Base-by-base conservation (phyloP, 2,113 vertebrate species). In the Vulpes vulpes region DNA sequence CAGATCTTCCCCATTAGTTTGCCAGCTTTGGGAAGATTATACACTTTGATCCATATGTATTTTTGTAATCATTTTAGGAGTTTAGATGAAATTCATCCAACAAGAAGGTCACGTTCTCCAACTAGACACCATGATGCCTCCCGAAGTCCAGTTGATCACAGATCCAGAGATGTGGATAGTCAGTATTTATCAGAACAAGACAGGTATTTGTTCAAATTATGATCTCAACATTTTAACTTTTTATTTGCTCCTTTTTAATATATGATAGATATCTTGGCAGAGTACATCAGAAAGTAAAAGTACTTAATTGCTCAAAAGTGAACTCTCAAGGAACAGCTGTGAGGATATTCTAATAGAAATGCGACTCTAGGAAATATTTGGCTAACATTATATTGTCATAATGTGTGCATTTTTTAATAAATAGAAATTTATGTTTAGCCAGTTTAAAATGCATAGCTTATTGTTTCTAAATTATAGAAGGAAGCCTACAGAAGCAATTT, bases 61-160 rank as follows among this genome's bases (percentile, higher is more conserved):
- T 96, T 98, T 92, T 97, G 59, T 96, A 78, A 88, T 96, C 53
- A 79, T 97, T 98, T 92, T 97, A 99, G 99, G 99, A 99, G 99
- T 98, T 99, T 99, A 98, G 99, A 99, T 99, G 99, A 99, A 99
- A 99, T 99, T 98, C 99, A 99, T 99, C 99, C 99, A 98, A 99
- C 99, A 95, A 99, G 99, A 98, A 99, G 99, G 96, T 99, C 99
- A 98, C 99, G 99, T 96, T 99, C 99, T 97, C 99, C 99, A 96
- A 99, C 99, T 95, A 99, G 98, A 98, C 99, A 99, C 99, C 99
- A 99, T 79, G 99, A 99, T 99, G 98, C 99, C 98, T 99, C 99
- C 97, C 98, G 99, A 98, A 99, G 99, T 98, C 99, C 99, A 94
- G 98, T 98, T 95, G 99, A 99, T 93, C 98, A 98, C 96, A 99